A percentile compares a stretch with the other conserved stretches of the same genome.
Conservation (phyloP, 64 coral and sea anemone species). For the Hydrozoanthus tunicans region DNA sequence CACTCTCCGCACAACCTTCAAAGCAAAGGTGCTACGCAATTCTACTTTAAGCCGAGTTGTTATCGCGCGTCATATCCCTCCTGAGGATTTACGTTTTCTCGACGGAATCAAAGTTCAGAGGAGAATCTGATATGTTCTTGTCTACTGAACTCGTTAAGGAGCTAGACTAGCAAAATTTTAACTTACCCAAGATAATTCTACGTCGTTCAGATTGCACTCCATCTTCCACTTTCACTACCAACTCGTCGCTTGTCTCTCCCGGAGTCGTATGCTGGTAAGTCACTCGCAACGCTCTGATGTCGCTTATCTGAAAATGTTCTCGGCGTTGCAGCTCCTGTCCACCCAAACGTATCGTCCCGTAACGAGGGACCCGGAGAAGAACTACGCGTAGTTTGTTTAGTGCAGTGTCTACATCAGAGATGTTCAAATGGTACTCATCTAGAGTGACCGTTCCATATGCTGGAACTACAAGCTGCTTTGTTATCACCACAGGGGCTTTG, state of each 20-base stretch:
- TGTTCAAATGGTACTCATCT: slow-evolving; percentile 25
- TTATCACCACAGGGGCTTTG: slow-evolving; percentile 53
- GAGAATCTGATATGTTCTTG: too few relatives aligned
- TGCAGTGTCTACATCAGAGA: slow-evolving; percentile 70
- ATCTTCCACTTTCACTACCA: slow-evolving; percentile 65
- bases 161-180: background rate
- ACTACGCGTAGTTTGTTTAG: slow-evolving; percentile 38
- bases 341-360: slow-evolving; percentile 66
- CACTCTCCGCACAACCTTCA: too few relatives aligned
- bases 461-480: slow-evolving; percentile 58
- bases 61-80: too few relatives aligned
- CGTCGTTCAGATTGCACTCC: slow-evolving; percentile 52
- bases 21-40: too few relatives aligned
- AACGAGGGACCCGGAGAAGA: slow-evolving; percentile 60
- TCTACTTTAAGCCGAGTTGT: too few relatives aligned
- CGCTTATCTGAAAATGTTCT: slow-evolving; percentile 70
- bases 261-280: slow-evolving; percentile 63
- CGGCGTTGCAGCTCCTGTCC: slow-evolving; percentile 45
- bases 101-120: too few relatives aligned
- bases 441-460: slow-evolving; percentile 37
- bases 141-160: background rate
- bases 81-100: too few relatives aligned
- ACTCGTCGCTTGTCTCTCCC: slow-evolving; percentile 77
- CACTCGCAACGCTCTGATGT: slow-evolving; percentile 56
- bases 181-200: slow-evolving; percentile 68